These are phyloP conservation scores for Tautogolabrus adspersus DNA, from an alignment of 2,113 vertebrate genomes.

Conservation along the genomic window DNA sequence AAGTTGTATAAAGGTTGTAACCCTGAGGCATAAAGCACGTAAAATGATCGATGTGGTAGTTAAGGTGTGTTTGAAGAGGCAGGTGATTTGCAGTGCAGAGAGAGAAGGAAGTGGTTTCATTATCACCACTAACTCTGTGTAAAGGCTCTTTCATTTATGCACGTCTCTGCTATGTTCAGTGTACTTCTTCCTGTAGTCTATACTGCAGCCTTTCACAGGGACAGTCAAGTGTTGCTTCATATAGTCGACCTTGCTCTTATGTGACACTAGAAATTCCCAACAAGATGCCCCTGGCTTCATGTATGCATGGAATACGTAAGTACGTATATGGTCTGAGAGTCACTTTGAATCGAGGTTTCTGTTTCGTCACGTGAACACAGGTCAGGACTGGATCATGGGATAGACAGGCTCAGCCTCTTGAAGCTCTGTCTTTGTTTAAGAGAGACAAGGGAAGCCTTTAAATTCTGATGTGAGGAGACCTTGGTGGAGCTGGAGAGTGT, in stretches of 20 bases:
- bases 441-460: conserved; percentile 17
- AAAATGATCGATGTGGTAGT: conserved; percentile 22
- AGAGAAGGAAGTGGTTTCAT: conserved; percentile 12
- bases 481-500: neutral
- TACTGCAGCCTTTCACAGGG: conserved; percentile 16
- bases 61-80: conserved; percentile 18
- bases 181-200: neutral
- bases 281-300: conserved; percentile 21
- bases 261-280: conserved; percentile 22
- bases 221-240: conserved; percentile 16
- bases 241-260: conserved; percentile 48
- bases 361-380: conserved; percentile 12
- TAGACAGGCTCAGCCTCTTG: neutral
- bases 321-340: conserved; percentile 32
- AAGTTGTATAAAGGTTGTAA: conserved; percentile 40
- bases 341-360: conserved; percentile 59
- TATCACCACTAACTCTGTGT: conserved; percentile 4
- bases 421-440: neutral
- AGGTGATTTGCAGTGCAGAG: conserved; percentile 13
- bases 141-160: neutral
- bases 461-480: neutral
- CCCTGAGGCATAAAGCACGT: conserved; percentile 22
- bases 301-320: conserved; percentile 43
- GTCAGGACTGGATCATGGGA: conserved; percentile 25
- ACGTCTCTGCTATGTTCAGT: conserved; percentile 3